These are phyloP conservation scores for Polyploca ridens DNA, from an alignment of 2,888 invertebrate species.

Conservation along the genomic window DNA sequence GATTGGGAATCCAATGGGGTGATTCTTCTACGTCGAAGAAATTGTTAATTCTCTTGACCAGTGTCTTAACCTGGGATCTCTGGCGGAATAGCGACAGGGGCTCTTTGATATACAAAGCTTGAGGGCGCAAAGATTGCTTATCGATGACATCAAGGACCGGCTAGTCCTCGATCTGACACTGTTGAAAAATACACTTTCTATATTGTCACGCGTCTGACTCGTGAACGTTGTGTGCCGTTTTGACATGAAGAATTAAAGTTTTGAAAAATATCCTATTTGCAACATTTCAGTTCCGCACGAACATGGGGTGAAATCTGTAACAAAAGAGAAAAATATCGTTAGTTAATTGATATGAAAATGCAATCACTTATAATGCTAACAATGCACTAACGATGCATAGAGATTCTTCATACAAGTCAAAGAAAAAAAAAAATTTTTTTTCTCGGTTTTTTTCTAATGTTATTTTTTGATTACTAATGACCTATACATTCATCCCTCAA, in stretches of 20 bases:
- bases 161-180: constrained; percentile 80
- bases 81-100: constrained; percentile 80
- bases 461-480: no score
- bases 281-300: constrained; percentile 67
- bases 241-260: constrained; percentile 81
- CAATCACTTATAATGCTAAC: no score
- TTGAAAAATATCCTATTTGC: constrained; percentile 53
- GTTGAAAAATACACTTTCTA: constrained; percentile 76
- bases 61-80: constrained; percentile 86
- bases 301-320: constrained; percentile 66
- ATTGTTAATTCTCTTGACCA: constrained; percentile 76
- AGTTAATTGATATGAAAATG: no score
- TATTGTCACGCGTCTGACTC: constrained; percentile 59
- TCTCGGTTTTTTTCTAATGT: no score
- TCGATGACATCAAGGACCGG: constrained; percentile 83
- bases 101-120: constrained; percentile 77
- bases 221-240: constrained; percentile 61
- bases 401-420: no score
- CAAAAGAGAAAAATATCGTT: constrained; percentile 48
- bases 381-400: no score
- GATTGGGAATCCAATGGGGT: constrained; percentile 58
- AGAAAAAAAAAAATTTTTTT: no score
- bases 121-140: constrained; percentile 79
- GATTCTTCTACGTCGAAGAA: constrained; percentile 69
- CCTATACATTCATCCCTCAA: no score